Percentiles rank a stretch among this genome's conserved stretches.
phyloP scores from a whole-genome alignment of 2,888 invertebrate genomes.

The Synanthedon vespiformis region DNA sequence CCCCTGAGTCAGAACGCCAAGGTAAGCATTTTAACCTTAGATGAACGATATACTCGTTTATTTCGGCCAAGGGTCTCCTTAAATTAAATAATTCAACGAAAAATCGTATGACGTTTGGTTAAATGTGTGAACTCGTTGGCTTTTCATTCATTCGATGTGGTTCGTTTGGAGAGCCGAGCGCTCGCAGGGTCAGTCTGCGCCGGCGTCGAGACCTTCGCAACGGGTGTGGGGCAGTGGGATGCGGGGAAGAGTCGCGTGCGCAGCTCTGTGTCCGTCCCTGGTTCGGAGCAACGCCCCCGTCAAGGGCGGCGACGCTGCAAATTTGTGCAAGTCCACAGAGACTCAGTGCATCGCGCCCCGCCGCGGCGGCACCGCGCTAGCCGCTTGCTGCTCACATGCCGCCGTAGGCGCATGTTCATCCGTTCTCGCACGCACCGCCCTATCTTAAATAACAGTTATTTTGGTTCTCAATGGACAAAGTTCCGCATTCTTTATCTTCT shows the following conservation, averaged over 20 bases:
- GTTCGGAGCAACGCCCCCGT: constrained; percentile 69
- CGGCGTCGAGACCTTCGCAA: constrained; percentile 15
- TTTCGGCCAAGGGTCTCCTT: no score
- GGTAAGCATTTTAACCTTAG: no score
- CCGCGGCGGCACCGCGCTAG: constrained; percentile 66
- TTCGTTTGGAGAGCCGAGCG: constrained; percentile 6
- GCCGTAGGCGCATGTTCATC: constrained; percentile 28
- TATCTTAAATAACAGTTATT: constrained; percentile 65
- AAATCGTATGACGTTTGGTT: no score
- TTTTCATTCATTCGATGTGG: not conserved
- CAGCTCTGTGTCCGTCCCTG: constrained; percentile 63
- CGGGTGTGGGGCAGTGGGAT: constrained; percentile 27
- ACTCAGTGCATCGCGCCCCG: constrained; percentile 68
- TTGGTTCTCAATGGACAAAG: constrained; percentile 60
- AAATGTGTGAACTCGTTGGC: no score
- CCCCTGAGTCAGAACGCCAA: no score
- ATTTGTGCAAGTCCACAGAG: constrained; percentile 67
- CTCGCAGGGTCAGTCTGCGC: constrained; percentile 19
- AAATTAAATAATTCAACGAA: no score
- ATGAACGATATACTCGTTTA: no score
- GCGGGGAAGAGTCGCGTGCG: constrained; percentile 65
- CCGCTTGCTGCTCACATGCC: constrained; percentile 27
- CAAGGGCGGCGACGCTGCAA: constrained; percentile 70
- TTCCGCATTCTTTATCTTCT: constrained; percentile 59
- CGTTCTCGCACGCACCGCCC: constrained; percentile 24